phyloP scores from a whole-genome alignment of 2,888 invertebrate species.

The Apotomis turbidana region DNA sequence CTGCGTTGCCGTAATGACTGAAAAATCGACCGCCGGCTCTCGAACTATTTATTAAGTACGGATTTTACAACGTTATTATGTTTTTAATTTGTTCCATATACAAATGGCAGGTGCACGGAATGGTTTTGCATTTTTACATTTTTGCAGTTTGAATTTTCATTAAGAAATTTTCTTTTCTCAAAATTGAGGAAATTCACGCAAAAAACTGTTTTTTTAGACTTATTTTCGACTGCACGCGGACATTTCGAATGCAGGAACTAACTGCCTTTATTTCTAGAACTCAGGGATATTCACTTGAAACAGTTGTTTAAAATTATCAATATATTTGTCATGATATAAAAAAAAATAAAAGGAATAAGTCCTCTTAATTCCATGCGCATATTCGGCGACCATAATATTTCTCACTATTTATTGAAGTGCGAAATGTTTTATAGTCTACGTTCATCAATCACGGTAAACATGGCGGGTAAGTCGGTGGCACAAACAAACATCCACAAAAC shows the following conservation, averaged over 20 bases:
- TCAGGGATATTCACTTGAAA: too few species aligned
- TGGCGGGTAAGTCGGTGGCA: constrained; percentile 67
- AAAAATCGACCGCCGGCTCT: constrained; percentile 53
- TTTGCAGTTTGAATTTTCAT: background rate
- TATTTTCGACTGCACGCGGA: too few species aligned
- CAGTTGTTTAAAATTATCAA: too few species aligned
- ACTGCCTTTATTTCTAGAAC: too few species aligned
- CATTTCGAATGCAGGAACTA: too few species aligned
- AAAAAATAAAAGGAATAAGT: too few species aligned
- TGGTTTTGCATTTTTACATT: background rate
- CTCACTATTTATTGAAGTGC: constrained; percentile 61
- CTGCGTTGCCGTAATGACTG: constrained; percentile 49
- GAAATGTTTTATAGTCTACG: constrained; percentile 56
- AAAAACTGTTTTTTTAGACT: too few species aligned
- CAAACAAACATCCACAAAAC: constrained; percentile 67
- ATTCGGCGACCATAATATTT: constrained; percentile 27
- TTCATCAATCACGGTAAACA: constrained; percentile 70
- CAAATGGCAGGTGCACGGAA: constrained; percentile 7
- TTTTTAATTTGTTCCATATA: constrained; percentile 33
- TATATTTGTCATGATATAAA: too few species aligned
- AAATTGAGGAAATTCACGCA: too few species aligned
- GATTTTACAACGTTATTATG: constrained; percentile 4
- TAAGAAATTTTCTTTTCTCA: too few species aligned
- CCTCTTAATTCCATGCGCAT: too few species aligned
- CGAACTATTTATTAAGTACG: constrained; percentile 42